Evolutionary conservation across 2,113 vertebrate species (phyloP).

Genomic region (Corythornis cristatus): DNA sequence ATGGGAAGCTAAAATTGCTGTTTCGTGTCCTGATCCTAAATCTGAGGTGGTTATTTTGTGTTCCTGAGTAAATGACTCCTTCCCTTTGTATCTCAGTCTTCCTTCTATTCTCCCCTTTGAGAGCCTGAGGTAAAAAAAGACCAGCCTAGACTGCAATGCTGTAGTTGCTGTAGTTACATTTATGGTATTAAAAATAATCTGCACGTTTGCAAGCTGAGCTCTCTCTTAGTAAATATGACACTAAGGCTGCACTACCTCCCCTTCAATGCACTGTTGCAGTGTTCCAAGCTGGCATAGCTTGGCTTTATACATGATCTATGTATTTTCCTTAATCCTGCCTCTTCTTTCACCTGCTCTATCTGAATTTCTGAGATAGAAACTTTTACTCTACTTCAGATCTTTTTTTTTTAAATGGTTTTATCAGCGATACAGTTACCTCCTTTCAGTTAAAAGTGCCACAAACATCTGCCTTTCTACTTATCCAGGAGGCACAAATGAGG

Average conservation of each 20-base stretch:
- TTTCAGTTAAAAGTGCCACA: background rate
- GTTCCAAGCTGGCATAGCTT: background rate
- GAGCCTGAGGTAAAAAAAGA: background rate
- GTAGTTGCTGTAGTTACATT: background rate
- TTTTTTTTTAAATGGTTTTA: background rate
- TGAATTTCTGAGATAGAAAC: background rate
- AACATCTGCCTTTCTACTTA: background rate
- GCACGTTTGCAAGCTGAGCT: background rate
- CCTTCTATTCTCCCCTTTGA: background rate
- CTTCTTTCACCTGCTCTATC: background rate
- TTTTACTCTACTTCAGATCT: background rate
- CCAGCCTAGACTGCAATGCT: background rate
- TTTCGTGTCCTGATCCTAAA: background rate
- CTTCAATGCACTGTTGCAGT: background rate
- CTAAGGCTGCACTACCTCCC: background rate
- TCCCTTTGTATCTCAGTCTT: background rate
- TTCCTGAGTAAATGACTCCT: background rate
- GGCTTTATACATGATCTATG: background rate
- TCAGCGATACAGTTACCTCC: background rate
- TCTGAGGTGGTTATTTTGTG: background rate
- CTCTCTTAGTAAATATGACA: background rate
- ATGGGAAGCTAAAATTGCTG: background rate
- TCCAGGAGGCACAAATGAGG: background rate
- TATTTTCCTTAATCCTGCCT: background rate
- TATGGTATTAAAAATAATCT: background rate